A percentile compares a stretch with the other conserved stretches of the same genome.
These are phyloP conservation scores for Papilio xuthus DNA, from an alignment of 1,140 invertebrate species.

Conservation along the genomic window DNA sequence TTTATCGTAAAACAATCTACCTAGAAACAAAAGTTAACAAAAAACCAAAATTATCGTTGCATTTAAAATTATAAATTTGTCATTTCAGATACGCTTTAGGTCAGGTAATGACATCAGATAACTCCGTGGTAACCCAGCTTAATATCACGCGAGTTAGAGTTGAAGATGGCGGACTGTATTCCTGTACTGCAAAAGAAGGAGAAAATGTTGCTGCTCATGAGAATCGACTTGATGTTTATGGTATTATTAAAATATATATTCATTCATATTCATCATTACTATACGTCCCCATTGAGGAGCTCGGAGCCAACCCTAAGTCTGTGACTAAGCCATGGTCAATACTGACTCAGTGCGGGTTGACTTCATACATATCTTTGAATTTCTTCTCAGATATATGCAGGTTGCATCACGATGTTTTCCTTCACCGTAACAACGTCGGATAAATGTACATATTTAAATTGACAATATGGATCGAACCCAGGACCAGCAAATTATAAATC, in stretches of 20 bases:
- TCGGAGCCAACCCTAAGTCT: too few species aligned
- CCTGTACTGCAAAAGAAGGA: constrained; percentile 86
- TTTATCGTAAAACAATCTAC: background rate
- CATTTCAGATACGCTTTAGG: constrained; percentile 83
- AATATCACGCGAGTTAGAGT: constrained; percentile 91
- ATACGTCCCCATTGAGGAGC: too few species aligned
- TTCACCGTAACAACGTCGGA: too few species aligned
- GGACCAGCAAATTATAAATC: too few species aligned
- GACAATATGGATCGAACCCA: too few species aligned
- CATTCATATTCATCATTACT: too few species aligned
- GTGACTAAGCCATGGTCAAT: too few species aligned
- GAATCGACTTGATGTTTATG: constrained; percentile 93
- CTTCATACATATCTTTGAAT: too few species aligned
- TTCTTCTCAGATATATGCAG: too few species aligned
- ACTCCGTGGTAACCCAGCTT: constrained; percentile 91
- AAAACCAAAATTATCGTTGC: background rate
- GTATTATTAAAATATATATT: constrained; percentile 80
- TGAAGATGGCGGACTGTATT: constrained; percentile 91
- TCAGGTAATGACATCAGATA: constrained; percentile 86
- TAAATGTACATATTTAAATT: too few species aligned
- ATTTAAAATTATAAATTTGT: background rate
- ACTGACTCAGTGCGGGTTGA: too few species aligned
- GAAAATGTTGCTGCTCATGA: constrained; percentile 87
- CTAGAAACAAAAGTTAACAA: background rate
- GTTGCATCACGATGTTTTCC: too few species aligned